Evolutionary conservation across 2,797 vertebrate genomes (phyloP).

Genomic region (Coluber constrictor): DNA sequence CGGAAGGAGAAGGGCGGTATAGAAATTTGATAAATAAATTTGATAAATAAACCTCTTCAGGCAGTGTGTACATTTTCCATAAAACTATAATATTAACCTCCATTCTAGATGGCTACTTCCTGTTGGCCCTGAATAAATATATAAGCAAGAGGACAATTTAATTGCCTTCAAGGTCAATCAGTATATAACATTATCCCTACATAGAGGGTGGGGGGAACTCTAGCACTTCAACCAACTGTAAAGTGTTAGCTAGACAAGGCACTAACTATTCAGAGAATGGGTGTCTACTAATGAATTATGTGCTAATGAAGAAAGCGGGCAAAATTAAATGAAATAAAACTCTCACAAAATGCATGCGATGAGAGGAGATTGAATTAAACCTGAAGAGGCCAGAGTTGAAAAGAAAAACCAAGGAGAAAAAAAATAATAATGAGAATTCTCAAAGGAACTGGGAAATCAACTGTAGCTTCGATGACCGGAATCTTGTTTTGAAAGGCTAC

Average conservation of each 20-base stretch:
- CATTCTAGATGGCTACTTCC: background rate
- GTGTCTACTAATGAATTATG: background rate
- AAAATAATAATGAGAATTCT: background rate
- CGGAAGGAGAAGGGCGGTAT: too few species aligned
- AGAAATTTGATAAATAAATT: too few species aligned
- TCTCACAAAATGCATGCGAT: background rate
- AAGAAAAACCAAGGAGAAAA: background rate
- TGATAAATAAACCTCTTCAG: too few species aligned
- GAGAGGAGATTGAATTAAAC: background rate
- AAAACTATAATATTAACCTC: background rate
- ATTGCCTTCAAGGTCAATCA: background rate
- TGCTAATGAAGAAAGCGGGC: background rate
- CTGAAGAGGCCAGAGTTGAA: background rate
- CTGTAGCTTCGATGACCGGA: background rate
- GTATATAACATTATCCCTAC: background rate
- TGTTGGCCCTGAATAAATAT: background rate
- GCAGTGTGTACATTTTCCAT: background rate
- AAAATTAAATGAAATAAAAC: background rate
- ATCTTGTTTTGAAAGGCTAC: background rate
- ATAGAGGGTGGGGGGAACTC: background rate
- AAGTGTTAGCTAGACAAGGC: background rate
- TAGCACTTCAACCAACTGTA: background rate
- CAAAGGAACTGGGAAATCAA: background rate
- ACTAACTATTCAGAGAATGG: conserved; percentile 9
- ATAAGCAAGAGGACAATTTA: background rate